phyloP scores from a whole-genome alignment of 1,140 invertebrate genomes.

The Eciton burchellii region DNA sequence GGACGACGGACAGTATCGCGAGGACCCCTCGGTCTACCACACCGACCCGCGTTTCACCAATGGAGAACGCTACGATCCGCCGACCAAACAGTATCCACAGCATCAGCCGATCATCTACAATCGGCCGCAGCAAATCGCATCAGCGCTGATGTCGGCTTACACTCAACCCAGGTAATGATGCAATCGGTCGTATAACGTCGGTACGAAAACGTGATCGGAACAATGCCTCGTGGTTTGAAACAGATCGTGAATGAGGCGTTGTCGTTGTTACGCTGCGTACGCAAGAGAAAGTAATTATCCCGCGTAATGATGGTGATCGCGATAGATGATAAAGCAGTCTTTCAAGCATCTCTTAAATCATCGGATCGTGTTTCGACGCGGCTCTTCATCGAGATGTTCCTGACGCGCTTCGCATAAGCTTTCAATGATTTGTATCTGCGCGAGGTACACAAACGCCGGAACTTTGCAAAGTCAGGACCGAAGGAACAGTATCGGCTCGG shows the following conservation, averaged over 20 bases:
- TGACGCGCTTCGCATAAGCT: background rate
- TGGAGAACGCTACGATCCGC: constrained; percentile 81
- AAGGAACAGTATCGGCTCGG: too few relatives aligned
- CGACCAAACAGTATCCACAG: constrained; percentile 53
- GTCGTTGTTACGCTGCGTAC: too few relatives aligned
- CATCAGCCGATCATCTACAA: constrained; percentile 35
- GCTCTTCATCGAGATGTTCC: background rate
- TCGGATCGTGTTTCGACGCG: too few relatives aligned
- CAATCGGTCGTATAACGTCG: background rate
- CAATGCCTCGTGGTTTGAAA: too few relatives aligned
- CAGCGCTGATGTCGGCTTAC: constrained; percentile 47
- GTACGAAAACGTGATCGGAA: too few relatives aligned
- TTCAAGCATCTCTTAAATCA: background rate
- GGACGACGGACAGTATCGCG: constrained; percentile 93
- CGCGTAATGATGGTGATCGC: too few relatives aligned
- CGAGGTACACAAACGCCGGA: background rate
- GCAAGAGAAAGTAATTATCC: too few relatives aligned
- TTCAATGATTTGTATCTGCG: background rate
- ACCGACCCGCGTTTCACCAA: constrained; percentile 90
- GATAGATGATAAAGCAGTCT: too few relatives aligned
- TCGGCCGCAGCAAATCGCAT: constrained; percentile 6
- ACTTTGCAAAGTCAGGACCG: too few relatives aligned
- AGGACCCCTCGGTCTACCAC: constrained; percentile 92
- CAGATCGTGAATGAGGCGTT: too few relatives aligned
- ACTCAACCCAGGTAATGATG: constrained; percentile 45